Conservation (phyloP, 2,113 vertebrate species). For the Dicerorhinus sumatrensis region DNA sequence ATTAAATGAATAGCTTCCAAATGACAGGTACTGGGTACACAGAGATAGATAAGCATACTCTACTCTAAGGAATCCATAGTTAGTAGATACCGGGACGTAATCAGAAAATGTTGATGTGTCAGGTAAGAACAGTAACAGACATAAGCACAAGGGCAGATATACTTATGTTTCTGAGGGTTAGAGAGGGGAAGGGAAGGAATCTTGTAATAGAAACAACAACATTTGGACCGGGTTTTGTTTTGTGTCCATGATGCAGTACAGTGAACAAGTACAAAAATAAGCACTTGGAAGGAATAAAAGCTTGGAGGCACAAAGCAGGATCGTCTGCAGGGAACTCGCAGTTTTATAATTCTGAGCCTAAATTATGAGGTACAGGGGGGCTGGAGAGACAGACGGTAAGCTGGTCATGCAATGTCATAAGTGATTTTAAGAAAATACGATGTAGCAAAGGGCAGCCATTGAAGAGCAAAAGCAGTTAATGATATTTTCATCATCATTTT, state of each 20-base stretch:
- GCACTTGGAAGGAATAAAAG: neutral
- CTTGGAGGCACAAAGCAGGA: neutral
- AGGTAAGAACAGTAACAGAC: neutral
- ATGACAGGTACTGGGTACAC: rapidly evolving
- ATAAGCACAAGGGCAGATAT: rapidly evolving
- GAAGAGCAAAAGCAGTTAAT: neutral
- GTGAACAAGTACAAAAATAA: neutral
- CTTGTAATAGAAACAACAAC: neutral
- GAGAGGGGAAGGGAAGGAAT: neutral
- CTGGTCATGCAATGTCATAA: neutral
- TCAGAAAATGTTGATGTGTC: neutral
- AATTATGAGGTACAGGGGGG: neutral
- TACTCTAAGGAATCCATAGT: neutral
- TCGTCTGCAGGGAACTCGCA: neutral
- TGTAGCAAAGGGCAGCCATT: neutral
- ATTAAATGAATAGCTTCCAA: neutral
- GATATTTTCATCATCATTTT: neutral
- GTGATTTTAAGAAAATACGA: neutral
- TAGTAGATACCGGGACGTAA: neutral
- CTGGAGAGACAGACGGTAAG: neutral
- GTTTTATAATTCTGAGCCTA: neutral
- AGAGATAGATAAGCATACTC: neutral
- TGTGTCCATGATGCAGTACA: neutral
- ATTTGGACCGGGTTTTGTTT: neutral
- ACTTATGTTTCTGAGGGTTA: neutral